A percentile compares a stretch with the other conserved stretches of the same genome.
Evolutionary conservation across 2,797 vertebrate genomes (phyloP).

Genomic region (Calcarius lapponicus): DNA sequence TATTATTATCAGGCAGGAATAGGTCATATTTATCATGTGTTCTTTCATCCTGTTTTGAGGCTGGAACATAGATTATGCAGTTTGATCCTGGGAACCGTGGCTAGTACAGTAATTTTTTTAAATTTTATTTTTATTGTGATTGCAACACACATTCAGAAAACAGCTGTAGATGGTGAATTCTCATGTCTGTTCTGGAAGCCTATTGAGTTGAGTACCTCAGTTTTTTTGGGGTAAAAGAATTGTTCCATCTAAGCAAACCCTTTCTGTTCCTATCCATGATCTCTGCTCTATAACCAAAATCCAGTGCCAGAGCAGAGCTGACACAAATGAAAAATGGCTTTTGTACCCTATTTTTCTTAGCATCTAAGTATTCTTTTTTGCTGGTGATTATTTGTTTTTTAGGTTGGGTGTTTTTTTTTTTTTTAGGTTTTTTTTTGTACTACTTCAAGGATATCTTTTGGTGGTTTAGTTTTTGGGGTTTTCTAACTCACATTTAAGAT

Average conservation of each 20-base stretch:
- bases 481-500: not conserved
- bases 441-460: not conserved
- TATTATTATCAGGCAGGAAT: not conserved
- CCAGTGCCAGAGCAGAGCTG: not conserved
- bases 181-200: not conserved
- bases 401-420: no score
- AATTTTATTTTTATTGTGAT: not conserved
- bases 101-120: not conserved
- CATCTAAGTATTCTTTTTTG: not conserved
- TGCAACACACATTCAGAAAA: not conserved
- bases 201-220: not conserved
- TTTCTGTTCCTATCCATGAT: not conserved
- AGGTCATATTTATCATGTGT: not conserved
- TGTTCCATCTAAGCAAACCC: fast-evolving
- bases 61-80: not conserved
- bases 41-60: not conserved
- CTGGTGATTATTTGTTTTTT: not conserved
- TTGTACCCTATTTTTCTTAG: not conserved
- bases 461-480: not conserved
- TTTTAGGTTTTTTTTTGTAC: not conserved
- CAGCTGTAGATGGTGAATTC: not conserved
- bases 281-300: not conserved
- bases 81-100: not conserved
- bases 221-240: not conserved
- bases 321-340: not conserved